These are phyloP conservation scores for Platysteira castanea DNA, from an alignment of 2,113 vertebrate species.

Conservation along the genomic window DNA sequence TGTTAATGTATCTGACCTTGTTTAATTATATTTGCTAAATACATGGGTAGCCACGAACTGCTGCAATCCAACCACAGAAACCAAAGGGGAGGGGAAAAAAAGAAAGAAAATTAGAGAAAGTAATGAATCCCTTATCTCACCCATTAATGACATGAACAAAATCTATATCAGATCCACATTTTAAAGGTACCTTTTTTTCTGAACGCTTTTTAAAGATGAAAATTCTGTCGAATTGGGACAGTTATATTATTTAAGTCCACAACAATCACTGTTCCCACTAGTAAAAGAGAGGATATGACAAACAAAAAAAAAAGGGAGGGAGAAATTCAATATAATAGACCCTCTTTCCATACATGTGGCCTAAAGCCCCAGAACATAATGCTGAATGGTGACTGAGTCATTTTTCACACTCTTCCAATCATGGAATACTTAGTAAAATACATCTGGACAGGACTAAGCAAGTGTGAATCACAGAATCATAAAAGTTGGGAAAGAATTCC, in stretches of 20 bases:
- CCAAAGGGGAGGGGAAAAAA: background rate
- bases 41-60: background rate
- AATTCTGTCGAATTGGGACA: background rate
- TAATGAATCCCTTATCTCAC: background rate
- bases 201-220: background rate
- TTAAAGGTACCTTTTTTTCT: background rate
- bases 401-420: background rate
- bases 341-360: background rate
- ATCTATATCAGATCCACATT: background rate
- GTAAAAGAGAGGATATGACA: background rate
- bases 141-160: background rate
- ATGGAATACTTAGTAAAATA: background rate
- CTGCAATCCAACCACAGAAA: background rate
- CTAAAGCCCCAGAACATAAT: background rate
- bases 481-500: background rate
- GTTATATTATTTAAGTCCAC: background rate
- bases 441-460: background rate
- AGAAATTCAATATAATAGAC: background rate
- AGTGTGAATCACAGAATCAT: background rate
- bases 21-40: background rate
- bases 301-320: background rate
- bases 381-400: background rate
- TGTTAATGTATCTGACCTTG: background rate
- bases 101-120: background rate
- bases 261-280: background rate